Evolutionary conservation across 2,888 invertebrate species (phyloP).

Genomic region (Poecilus cupreus): DNA sequence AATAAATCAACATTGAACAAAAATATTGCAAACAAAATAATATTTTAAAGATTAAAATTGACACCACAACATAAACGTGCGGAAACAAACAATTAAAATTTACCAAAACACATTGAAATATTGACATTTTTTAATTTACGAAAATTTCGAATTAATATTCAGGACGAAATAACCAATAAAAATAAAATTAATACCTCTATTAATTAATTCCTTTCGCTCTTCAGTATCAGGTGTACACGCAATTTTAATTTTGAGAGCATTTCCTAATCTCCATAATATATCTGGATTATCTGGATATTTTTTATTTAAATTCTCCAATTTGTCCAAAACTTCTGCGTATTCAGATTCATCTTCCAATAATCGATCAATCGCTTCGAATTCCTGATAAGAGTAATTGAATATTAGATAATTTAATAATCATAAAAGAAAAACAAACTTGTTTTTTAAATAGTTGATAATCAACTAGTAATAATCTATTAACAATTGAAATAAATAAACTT

Average conservation of each 20-base stretch:
- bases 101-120: no score
- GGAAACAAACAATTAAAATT: no score
- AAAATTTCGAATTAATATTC: background rate
- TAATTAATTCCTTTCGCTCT: slow-evolving; percentile 65
- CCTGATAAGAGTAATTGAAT: slow-evolving; percentile 62
- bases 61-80: no score
- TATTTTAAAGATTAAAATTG: no score
- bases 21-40: no score
- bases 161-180: background rate
- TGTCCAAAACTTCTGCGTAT: slow-evolving; percentile 60
- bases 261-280: slow-evolving; percentile 69
- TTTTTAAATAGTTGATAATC: no score
- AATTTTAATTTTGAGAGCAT: slow-evolving; percentile 67
- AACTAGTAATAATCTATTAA: no score
- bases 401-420: background rate
- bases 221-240: slow-evolving; percentile 63
- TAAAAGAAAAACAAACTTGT: no score
- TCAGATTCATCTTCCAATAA: slow-evolving; percentile 65
- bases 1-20: no score
- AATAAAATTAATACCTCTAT: slow-evolving; percentile 65
- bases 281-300: slow-evolving; percentile 68
- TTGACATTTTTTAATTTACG: background rate
- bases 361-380: slow-evolving; percentile 67
- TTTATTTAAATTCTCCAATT: slow-evolving; percentile 66
- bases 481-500: no score